Evolutionary conservation across 2,113 vertebrate species (phyloP), one percentile per base, ranked within the genome.

Genomic region (Mixornis gularis): DNA sequence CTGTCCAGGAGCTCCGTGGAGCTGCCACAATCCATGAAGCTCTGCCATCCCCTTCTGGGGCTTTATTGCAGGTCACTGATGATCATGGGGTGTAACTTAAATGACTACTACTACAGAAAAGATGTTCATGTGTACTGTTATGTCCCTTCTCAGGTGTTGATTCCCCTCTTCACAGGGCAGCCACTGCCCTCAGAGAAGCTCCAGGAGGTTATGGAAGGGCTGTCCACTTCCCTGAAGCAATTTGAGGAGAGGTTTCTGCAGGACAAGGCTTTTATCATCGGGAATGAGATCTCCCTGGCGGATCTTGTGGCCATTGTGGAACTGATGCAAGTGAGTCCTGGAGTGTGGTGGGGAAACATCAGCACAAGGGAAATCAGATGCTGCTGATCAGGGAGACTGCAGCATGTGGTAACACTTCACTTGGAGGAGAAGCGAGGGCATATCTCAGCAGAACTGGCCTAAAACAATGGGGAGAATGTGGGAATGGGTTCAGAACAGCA

Each of bases 271-370:
- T 99, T 99, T 95, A 97, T 99, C 17, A 40, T 92, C 0, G 98
- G 98, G 13, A 85, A 96, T 2, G 92, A 98, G 80, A 97, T 99
- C 89, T 99, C 98, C 51, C 80, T 99, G 97, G 99, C 99, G 1
- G 99, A 99, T 43, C 90, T 99, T 90, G 97, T 98, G 69, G 99
- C 99, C 24, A 30, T 99, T 43, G 98, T 98, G 6, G 98, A 99
- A 91, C 87, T 99, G 87, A 98, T 99, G 98, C 99, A 99, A 98
- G 99, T 99, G 94, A 78, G 76, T 59, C 32, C 17, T 32, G 41
- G 44, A 41, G 19, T 6, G 1, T 51, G 56, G 55, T 32, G n/a
- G 63, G 43, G 44, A 90, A 25, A 48, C 5, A 16, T 40, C 41
- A 58, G 82, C 25, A 46, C 68, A 38, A 72, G 41, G 13, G 49